These are phyloP conservation scores for Adelges cooleyi DNA, from an alignment of 1,140 invertebrate genomes.

Conservation along the genomic window DNA sequence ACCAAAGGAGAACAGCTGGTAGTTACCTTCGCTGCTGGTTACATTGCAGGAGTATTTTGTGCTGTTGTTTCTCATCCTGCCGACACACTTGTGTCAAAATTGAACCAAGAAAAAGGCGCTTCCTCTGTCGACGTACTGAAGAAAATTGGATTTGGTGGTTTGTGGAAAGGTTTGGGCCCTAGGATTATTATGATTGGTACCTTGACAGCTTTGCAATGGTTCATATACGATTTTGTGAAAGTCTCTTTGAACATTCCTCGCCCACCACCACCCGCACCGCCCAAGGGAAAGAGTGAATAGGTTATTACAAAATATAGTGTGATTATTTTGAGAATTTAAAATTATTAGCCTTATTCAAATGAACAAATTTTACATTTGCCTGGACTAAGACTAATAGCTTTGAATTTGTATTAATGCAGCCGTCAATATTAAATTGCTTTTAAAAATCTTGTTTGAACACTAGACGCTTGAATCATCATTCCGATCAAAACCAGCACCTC, in stretches of 20 bases:
- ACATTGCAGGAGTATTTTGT: slow-evolving; percentile 79
- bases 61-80: slow-evolving; percentile 78
- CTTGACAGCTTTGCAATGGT: slow-evolving; percentile 76
- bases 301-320: too few species aligned
- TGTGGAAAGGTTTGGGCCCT: slow-evolving; percentile 72
- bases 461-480: too few species aligned
- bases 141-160: slow-evolving; percentile 58
- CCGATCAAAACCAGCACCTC: too few species aligned
- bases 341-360: too few species aligned
- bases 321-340: too few species aligned
- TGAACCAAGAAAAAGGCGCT: slow-evolving; percentile 67
- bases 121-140: slow-evolving; percentile 54
- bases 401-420: too few species aligned
- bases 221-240: slow-evolving; percentile 74
- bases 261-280: slow-evolving; percentile 96
- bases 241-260: slow-evolving; percentile 55
- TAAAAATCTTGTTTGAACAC: too few species aligned
- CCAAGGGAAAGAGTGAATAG: slow-evolving; percentile 45
- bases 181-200: slow-evolving; percentile 87
- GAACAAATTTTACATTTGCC: too few species aligned
- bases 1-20: slow-evolving; percentile 65
- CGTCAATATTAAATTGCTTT: too few species aligned
- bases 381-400: too few species aligned
- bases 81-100: slow-evolving; percentile 74
- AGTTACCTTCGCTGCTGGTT: slow-evolving; percentile 70